Evolutionary conservation across 2,888 invertebrate species (phyloP).

Genomic region (Parthenolecanium corni): DNA sequence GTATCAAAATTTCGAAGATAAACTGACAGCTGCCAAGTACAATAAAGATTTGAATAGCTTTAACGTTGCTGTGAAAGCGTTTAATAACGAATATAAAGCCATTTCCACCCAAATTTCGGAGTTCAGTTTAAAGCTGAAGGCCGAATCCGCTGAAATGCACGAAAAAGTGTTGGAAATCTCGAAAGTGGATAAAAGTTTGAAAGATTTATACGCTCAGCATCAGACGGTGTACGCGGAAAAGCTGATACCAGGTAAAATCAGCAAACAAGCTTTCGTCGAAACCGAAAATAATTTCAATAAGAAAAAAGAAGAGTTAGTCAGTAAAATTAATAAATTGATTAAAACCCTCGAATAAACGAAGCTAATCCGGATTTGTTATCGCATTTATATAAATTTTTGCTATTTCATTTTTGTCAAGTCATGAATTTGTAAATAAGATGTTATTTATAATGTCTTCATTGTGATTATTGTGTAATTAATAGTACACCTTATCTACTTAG

Average conservation of each 20-base stretch:
- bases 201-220: constrained; percentile 41
- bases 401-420: too few relatives aligned
- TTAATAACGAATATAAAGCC: constrained; percentile 49
- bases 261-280: constrained; percentile 48
- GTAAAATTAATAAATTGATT: constrained; percentile 43
- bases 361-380: too few relatives aligned
- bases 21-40: constrained; percentile 48
- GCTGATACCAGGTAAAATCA: constrained; percentile 49
- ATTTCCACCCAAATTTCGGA: constrained; percentile 45
- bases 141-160: constrained; percentile 48
- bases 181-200: constrained; percentile 44
- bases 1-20: constrained; percentile 50
- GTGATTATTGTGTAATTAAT: too few relatives aligned
- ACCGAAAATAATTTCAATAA: constrained; percentile 44
- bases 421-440: too few relatives aligned
- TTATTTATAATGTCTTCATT: too few relatives aligned
- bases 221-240: constrained; percentile 49
- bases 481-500: too few relatives aligned
- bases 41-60: constrained; percentile 46
- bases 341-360: constrained; percentile 39
- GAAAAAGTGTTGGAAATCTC: constrained; percentile 52
- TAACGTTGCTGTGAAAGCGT: constrained; percentile 44
- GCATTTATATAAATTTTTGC: too few relatives aligned
- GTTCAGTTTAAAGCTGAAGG: constrained; percentile 45
- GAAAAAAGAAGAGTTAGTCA: constrained; percentile 48